phyloP scores from a whole-genome alignment of 2,113 vertebrate species.

The Pterophyllum scalare region DNA sequence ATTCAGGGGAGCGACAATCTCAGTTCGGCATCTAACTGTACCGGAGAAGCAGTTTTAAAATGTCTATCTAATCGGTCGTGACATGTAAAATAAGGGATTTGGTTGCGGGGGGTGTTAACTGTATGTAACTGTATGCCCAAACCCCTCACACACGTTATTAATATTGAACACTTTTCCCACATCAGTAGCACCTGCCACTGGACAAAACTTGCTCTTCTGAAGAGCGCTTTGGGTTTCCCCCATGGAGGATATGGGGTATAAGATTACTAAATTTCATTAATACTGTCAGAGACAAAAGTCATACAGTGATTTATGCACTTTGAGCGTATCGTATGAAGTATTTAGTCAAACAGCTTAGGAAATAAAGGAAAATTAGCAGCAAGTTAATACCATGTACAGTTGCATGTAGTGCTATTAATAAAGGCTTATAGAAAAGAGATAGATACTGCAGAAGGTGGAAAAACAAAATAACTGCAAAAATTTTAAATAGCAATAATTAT shows the following conservation, averaged over 20 bases:
- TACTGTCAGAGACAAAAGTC: conserved; percentile 77
- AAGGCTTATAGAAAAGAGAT: conserved; percentile 2
- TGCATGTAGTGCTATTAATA: conserved; percentile 33
- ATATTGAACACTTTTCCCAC: conserved; percentile 78
- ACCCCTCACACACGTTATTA: conserved; percentile 75
- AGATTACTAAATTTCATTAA: conserved; percentile 81
- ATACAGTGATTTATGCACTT: conserved; percentile 72
- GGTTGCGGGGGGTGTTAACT: conserved; percentile 66
- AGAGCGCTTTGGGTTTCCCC: conserved; percentile 71
- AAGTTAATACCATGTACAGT: conserved; percentile 48
- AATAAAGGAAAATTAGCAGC: conserved; percentile 73
- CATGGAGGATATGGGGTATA: conserved; percentile 70
- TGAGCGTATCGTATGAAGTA: conserved; percentile 69
- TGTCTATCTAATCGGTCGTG: conserved; percentile 74
- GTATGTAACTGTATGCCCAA: conserved; percentile 73
- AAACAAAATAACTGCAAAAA: conserved; percentile 22
- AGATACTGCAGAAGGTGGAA: background rate
- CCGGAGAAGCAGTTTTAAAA: conserved; percentile 20
- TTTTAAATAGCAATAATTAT: conserved; percentile 37
- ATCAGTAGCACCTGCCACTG: conserved; percentile 78
- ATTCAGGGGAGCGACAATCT: conserved; percentile 1
- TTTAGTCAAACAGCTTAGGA: conserved; percentile 71
- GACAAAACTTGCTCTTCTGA: conserved; percentile 68
- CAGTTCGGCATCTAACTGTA: conserved; percentile 4
- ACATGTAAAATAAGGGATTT: conserved; percentile 76